Evolutionary conservation across 2,797 vertebrate species (phyloP).

Genomic region (Nyctalus aviator): DNA sequence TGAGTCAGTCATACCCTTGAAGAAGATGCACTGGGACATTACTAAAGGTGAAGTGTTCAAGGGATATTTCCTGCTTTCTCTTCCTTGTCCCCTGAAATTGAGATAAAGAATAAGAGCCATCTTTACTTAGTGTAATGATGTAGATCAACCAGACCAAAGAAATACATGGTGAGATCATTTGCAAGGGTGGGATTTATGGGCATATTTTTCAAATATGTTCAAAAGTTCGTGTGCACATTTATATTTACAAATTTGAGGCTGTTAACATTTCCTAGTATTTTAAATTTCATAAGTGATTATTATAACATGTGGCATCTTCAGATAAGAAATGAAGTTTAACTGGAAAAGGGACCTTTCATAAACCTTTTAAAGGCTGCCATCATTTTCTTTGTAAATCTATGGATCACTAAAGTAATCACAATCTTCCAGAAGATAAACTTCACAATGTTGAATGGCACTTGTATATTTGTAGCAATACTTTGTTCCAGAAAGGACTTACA

Average conservation of each 20-base stretch:
- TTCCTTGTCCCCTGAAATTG: not conserved
- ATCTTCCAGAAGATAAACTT: constrained; percentile 14
- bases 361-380: not conserved
- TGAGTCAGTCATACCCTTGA: not conserved
- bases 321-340: constrained; percentile 7
- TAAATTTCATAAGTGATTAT: constrained; percentile 26
- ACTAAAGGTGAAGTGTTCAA: not conserved
- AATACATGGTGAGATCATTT: not conserved
- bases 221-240: not conserved
- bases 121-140: not conserved
- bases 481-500: constrained; percentile 26
- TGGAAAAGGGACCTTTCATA: not conserved
- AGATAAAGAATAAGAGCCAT: constrained; percentile 19
- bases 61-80: not conserved
- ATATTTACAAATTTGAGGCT: not conserved
- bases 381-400: constrained; percentile 22
- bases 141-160: not conserved
- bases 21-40: not conserved
- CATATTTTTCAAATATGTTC: not conserved
- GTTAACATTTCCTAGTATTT: constrained; percentile 51
- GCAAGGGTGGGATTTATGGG: not conserved
- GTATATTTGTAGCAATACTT: constrained; percentile 8
- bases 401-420: constrained; percentile 52
- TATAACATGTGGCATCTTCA: constrained; percentile 33
- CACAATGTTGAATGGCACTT: constrained; percentile 19